Percentiles rank a stretch among this genome's conserved stretches.
phyloP scores from a whole-genome alignment of 1,140 invertebrate species.

The Drosophila parvula region DNA sequence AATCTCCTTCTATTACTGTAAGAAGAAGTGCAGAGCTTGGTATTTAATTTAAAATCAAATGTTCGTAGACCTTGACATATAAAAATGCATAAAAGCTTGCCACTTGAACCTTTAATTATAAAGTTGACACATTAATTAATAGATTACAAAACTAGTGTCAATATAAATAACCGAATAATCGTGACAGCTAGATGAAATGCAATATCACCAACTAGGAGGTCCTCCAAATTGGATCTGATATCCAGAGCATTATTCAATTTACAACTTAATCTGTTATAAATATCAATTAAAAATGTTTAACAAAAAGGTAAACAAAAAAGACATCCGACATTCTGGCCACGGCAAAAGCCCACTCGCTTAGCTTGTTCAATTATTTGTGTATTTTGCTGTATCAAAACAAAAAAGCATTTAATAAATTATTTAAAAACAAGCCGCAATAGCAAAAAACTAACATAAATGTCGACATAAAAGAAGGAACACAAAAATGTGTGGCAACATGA shows the following conservation, averaged over 20 bases:
- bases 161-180: neutral
- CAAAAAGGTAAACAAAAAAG: constrained; percentile 7
- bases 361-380: constrained; percentile 35
- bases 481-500: constrained; percentile 48
- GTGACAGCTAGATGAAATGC: constrained; percentile 14
- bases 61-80: neutral
- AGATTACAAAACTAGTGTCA: neutral
- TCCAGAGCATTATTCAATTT: constrained; percentile 30
- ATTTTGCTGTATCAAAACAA: constrained; percentile 14
- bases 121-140: constrained; percentile 11
- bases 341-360: constrained; percentile 11
- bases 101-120: neutral
- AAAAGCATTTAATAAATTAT: constrained; percentile 66
- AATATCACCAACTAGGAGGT: neutral
- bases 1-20: neutral
- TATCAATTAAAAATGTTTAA: constrained; percentile 30
- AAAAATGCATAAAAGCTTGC: neutral
- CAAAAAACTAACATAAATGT: constrained; percentile 42
- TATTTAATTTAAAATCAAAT: neutral
- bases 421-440: constrained; percentile 37
- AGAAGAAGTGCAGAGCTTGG: too few relatives aligned
- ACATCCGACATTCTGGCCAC: constrained; percentile 2
- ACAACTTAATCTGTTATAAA: constrained; percentile 28
- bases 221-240: neutral
- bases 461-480: constrained; percentile 34